Evolutionary conservation across 1,140 invertebrate species (phyloP).

Genomic region (Ephestia elutella): DNA sequence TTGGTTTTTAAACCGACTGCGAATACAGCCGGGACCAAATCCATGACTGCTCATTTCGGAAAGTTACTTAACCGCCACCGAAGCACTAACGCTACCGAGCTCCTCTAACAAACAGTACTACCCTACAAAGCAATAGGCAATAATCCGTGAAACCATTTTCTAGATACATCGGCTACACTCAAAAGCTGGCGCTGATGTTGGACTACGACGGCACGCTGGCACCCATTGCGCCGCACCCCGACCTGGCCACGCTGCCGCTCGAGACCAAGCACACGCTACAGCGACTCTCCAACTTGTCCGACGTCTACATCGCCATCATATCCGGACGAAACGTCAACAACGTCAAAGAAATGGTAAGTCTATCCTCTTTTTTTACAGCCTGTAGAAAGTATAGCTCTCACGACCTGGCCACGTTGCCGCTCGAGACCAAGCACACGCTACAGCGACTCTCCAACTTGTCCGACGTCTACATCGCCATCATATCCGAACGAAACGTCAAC

Average conservation of each 20-base stretch:
- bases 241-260: constrained; percentile 86
- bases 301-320: constrained; percentile 91
- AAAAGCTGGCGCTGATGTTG: constrained; percentile 87
- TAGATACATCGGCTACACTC: constrained; percentile 89
- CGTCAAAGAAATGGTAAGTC: constrained; percentile 87
- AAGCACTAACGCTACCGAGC: no score
- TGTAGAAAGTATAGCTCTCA: no score
- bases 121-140: no score
- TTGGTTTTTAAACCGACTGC: no score
- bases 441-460: no score
- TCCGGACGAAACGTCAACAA: constrained; percentile 91
- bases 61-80: no score
- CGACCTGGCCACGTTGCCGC: no score
- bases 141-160: constrained; percentile 1
- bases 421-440: not conserved
- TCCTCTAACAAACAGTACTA: no score
- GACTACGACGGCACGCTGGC: constrained; percentile 94
- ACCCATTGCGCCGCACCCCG: constrained; percentile 91
- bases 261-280: constrained; percentile 91
- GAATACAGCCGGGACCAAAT: no score
- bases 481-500: no score
- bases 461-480: no score
- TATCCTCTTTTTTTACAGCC: not conserved
- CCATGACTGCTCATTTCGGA: no score
- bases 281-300: constrained; percentile 88